Conservation (phyloP, 2,888 invertebrate species). For the Carpatolechia fugitivella region DNA sequence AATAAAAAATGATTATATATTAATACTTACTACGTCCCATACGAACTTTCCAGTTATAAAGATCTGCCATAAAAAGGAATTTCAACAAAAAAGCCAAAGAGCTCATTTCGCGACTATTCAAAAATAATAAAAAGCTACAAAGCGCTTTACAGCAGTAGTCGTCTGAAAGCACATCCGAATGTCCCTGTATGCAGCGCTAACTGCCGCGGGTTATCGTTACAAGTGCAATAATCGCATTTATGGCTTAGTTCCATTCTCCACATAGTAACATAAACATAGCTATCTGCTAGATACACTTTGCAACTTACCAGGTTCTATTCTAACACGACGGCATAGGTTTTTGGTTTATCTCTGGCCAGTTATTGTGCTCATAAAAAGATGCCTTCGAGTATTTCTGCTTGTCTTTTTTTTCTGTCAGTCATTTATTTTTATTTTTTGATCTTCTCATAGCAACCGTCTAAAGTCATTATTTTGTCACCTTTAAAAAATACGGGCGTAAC, state of each 20-base stretch:
- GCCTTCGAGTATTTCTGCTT: too few relatives aligned
- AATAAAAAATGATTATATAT: too few relatives aligned
- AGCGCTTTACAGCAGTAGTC: conserved; percentile 4
- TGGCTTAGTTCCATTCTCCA: conserved; percentile 30
- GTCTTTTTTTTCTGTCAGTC: too few relatives aligned
- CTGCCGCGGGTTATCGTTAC: conserved; percentile 51
- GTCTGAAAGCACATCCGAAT: neutral
- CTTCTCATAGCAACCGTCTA: too few relatives aligned
- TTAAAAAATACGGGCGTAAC: too few relatives aligned
- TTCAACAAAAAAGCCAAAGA: neutral
- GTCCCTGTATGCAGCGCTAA: conserved; percentile 9
- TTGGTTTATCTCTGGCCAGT: neutral
- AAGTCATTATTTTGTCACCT: too few relatives aligned
- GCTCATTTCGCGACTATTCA: conserved; percentile 27
- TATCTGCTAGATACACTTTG: neutral
- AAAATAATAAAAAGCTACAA: conserved; percentile 16
- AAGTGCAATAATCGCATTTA: conserved; percentile 59
- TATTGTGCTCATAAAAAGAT: too few relatives aligned
- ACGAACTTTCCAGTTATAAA: too few relatives aligned
- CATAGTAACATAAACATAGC: conserved; percentile 17
- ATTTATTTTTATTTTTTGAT: too few relatives aligned
- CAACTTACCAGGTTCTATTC: neutral
- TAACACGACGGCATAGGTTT: neutral
- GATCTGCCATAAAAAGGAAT: too few relatives aligned
- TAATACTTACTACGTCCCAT: too few relatives aligned